Percentiles rank a stretch among this genome's conserved stretches.
These are phyloP conservation scores for Araneus ventricosus DNA, from an alignment of 1,140 invertebrate genomes.

Conservation along the genomic window DNA sequence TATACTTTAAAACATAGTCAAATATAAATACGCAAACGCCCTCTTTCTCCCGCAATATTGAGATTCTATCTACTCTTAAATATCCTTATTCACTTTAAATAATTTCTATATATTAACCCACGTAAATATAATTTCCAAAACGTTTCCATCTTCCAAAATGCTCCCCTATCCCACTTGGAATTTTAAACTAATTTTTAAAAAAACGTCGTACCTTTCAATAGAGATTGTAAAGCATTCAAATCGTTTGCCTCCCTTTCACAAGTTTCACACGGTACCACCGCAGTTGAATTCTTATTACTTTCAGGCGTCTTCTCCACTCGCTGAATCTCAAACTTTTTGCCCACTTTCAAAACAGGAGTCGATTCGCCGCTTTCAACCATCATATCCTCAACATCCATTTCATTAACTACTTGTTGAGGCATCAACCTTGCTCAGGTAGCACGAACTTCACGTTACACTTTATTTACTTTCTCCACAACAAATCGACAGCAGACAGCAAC, in stretches of 20 bases:
- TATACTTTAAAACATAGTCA: too few species aligned
- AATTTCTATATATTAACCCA: too few species aligned
- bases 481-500: neutral
- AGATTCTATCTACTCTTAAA: too few species aligned
- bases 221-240: neutral
- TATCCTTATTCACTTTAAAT: too few species aligned
- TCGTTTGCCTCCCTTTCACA: conserved; percentile 45
- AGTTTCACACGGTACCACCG: conserved; percentile 45
- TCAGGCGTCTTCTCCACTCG: conserved; percentile 35
- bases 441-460: neutral
- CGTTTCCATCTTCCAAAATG: too few species aligned
- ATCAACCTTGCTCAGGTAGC: neutral
- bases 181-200: too few species aligned
- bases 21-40: too few species aligned
- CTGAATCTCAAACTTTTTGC: conserved; percentile 57
- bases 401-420: neutral
- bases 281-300: neutral
- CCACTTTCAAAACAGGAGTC: conserved; percentile 1
- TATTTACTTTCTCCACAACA: neutral
- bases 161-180: too few species aligned
- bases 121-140: too few species aligned
- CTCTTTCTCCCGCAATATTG: too few species aligned
- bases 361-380: neutral
- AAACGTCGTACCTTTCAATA: conserved; percentile 13
- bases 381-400: neutral